Percentiles rank a stretch among this genome's conserved stretches.
Conservation (phyloP, 2,888 invertebrate genomes). For the Gerosis bhagava region DNA sequence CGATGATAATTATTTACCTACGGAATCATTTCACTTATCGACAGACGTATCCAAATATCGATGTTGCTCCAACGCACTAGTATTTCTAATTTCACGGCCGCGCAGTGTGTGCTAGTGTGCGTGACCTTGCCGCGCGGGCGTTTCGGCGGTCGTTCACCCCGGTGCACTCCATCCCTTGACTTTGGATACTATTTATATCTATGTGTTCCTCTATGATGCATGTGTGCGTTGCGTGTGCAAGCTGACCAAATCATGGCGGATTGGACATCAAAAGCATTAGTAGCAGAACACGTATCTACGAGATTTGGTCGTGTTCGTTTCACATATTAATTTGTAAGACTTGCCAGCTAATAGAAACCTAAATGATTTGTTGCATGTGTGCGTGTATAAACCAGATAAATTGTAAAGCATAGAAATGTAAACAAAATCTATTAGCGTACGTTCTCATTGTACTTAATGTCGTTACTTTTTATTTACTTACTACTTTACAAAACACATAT, state of each 20-base stretch:
- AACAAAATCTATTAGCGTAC: no score
- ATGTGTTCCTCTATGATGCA: slow-evolving; percentile 26
- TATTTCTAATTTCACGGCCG: slow-evolving; percentile 79
- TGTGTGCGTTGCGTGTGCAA: slow-evolving; percentile 22
- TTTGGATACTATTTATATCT: slow-evolving; percentile 49
- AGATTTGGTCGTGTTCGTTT: slow-evolving; percentile 5
- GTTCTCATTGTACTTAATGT: no score
- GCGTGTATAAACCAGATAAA: background rate
- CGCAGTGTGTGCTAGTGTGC: slow-evolving; percentile 59
- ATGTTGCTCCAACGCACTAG: slow-evolving; percentile 50
- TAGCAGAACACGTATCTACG: background rate
- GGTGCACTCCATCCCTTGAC: slow-evolving; percentile 74
- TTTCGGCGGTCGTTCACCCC: slow-evolving; percentile 77
- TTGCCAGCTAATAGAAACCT: slow-evolving; percentile 5
- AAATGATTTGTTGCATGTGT: background rate
- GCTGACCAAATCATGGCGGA: slow-evolving; percentile 17
- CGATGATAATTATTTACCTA: no score
- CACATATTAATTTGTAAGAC: slow-evolving; percentile 1
- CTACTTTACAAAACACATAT: no score
- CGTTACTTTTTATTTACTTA: no score
- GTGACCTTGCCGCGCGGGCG: slow-evolving; percentile 74
- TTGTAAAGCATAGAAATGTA: background rate
- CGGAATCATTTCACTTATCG: no score
- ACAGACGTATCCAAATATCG: slow-evolving; percentile 37
- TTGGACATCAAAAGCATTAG: slow-evolving; percentile 1